Percentiles rank a stretch among this genome's conserved stretches.
phyloP scores from a whole-genome alignment of 2,888 invertebrate genomes.

The Trissoscelio sp. region DNA sequence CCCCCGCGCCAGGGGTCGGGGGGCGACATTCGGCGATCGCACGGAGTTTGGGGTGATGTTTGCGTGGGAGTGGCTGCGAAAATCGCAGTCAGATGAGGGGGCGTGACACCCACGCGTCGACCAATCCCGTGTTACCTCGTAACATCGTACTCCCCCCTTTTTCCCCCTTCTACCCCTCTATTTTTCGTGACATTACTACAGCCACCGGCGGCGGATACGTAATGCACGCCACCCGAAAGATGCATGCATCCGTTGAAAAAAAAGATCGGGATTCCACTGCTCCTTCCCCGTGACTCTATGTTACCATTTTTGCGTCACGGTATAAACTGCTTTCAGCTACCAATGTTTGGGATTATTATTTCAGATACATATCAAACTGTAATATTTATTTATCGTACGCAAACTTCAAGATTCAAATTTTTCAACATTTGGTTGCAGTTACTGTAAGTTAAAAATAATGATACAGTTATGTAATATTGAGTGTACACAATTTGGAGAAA shows the following conservation, averaged over 20 bases:
- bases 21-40: slow-evolving; percentile 62
- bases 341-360: slow-evolving; percentile 32
- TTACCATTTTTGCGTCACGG: slow-evolving; percentile 36
- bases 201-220: slow-evolving; percentile 28
- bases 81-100: slow-evolving; percentile 68
- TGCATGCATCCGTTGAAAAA: slow-evolving; percentile 55
- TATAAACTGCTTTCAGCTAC: slow-evolving; percentile 48
- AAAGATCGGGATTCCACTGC: slow-evolving; percentile 50
- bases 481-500: no score
- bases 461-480: no score
- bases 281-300: slow-evolving; percentile 6
- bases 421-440: no score
- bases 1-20: slow-evolving; percentile 54
- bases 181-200: slow-evolving; percentile 44
- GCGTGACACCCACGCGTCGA: slow-evolving; percentile 76
- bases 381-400: no score
- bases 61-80: slow-evolving; percentile 72
- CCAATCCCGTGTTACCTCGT: slow-evolving; percentile 47
- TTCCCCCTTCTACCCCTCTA: slow-evolving; percentile 23
- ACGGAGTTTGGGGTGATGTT: slow-evolving; percentile 73
- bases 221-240: slow-evolving; percentile 52
- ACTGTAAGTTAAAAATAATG: no score
- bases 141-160: no score
- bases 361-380: no score
- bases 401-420: no score